Percentiles rank a stretch among this genome's conserved stretches.
Evolutionary conservation across 2,888 invertebrate genomes (phyloP).

Genomic region (Drosophila mercatorum): DNA sequence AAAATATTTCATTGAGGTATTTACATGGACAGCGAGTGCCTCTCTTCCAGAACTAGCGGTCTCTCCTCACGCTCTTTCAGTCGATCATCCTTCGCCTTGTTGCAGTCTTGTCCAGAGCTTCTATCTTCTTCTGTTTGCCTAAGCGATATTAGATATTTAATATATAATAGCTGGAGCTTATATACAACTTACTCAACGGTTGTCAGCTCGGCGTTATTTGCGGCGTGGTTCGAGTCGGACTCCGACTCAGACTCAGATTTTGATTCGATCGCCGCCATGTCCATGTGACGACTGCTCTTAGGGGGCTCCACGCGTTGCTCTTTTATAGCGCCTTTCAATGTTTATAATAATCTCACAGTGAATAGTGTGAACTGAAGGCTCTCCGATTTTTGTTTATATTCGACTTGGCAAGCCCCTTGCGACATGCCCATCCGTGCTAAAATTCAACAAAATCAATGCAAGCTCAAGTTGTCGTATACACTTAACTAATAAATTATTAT

Average conservation of each 20-base stretch:
- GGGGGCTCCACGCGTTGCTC: slow-evolving; percentile 5
- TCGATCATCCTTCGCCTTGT: neutral
- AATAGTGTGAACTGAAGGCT: slow-evolving; percentile 2
- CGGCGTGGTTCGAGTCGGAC: neutral
- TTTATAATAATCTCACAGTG: slow-evolving; percentile 40
- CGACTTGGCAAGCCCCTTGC: neutral
- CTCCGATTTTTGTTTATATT: slow-evolving; percentile 23
- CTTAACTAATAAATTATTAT: neutral
- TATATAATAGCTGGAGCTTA: neutral
- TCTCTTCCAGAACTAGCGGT: slow-evolving; percentile 64
- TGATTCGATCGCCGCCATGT: slow-evolving; percentile 46
- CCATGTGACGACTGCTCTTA: slow-evolving; percentile 48
- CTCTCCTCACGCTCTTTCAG: slow-evolving; percentile 46
- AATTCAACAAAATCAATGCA: slow-evolving; percentile 8
- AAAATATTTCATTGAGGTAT: neutral
- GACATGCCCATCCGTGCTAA: neutral
- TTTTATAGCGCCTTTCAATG: slow-evolving; percentile 45
- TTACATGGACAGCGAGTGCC: slow-evolving; percentile 76
- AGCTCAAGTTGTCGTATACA: neutral
- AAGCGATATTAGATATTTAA: neutral
- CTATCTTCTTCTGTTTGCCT: neutral
- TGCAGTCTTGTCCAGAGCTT: neutral
- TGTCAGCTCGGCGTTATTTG: neutral
- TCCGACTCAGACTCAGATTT: slow-evolving; percentile 14
- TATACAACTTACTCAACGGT: slow-evolving; percentile 30